Percentiles rank a stretch among this genome's conserved stretches.
Evolutionary conservation across 1,140 invertebrate genomes (phyloP).

Genomic region (Lordiphosa clarofinis): DNA sequence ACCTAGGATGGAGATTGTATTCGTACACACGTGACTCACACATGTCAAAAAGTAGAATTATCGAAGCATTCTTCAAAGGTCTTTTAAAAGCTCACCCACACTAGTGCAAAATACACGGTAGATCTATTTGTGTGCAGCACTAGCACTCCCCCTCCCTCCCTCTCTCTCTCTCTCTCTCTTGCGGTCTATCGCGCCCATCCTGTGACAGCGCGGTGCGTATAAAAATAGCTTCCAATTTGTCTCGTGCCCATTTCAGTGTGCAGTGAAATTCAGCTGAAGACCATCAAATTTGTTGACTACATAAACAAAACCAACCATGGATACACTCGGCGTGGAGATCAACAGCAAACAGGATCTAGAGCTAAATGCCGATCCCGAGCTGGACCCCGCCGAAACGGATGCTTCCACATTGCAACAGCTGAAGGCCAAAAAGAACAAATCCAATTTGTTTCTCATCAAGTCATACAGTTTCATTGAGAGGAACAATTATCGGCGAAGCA

Average conservation of each 20-base stretch:
- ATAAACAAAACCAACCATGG: slow-evolving; percentile 21
- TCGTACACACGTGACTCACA: too few species aligned
- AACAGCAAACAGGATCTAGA: slow-evolving; percentile 3
- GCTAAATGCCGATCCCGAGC: background rate
- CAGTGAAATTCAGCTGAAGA: slow-evolving; percentile 2
- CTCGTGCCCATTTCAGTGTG: slow-evolving; percentile 13
- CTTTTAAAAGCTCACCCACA: too few species aligned
- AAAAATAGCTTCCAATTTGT: slow-evolving; percentile 10
- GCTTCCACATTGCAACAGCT: slow-evolving; percentile 34
- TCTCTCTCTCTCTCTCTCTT: background rate
- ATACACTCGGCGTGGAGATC: slow-evolving; percentile 15
- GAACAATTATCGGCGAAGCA: slow-evolving; percentile 2
- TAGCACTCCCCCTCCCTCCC: too few species aligned
- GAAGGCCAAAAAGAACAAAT: slow-evolving; percentile 57
- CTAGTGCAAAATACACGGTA: too few species aligned
- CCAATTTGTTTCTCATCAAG: slow-evolving; percentile 62
- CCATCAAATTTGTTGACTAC: background rate
- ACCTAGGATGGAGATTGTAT: too few species aligned
- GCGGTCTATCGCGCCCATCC: background rate
- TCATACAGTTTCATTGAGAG: slow-evolving; percentile 58
- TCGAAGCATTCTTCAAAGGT: too few species aligned
- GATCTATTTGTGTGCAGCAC: too few species aligned
- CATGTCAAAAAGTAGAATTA: too few species aligned
- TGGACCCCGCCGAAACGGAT: slow-evolving; percentile 1
- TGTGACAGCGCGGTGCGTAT: background rate